phyloP scores from a whole-genome alignment of 1,140 invertebrate species.

The Sesamia nonagrioides region DNA sequence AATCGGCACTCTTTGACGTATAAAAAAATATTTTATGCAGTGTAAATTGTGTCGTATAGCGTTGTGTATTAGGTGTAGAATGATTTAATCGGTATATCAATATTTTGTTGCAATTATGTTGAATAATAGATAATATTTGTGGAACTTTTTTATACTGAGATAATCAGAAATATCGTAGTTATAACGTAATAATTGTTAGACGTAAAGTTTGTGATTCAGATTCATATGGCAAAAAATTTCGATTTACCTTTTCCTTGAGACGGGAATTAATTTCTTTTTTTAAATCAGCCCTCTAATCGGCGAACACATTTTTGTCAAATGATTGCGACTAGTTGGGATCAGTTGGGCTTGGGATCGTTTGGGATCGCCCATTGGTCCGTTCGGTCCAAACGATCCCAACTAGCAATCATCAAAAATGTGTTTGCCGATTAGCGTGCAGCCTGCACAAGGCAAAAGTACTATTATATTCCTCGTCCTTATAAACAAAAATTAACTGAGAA shows the following conservation, averaged over 20 bases:
- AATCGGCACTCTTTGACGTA: constrained; percentile 73
- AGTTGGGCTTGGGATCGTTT: too few relatives aligned
- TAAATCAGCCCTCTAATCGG: too few relatives aligned
- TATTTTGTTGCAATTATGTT: neutral
- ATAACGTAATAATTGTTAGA: neutral
- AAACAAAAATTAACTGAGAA: constrained; percentile 7
- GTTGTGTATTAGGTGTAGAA: constrained; percentile 23
- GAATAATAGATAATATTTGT: neutral
- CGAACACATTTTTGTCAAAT: too few relatives aligned
- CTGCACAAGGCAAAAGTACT: neutral
- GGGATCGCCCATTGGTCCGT: too few relatives aligned
- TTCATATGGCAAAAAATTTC: neutral
- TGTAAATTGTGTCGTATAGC: constrained; percentile 23
- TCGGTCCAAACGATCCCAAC: too few relatives aligned
- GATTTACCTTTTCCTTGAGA: neutral
- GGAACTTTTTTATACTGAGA: neutral
- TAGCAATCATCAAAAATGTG: too few relatives aligned
- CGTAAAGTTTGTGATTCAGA: neutral
- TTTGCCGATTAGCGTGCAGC: too few relatives aligned
- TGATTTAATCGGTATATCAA: neutral
- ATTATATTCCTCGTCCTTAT: neutral
- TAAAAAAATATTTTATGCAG: constrained; percentile 55
- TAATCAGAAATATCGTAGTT: neutral
- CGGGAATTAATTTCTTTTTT: neutral
- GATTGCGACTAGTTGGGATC: too few relatives aligned